Evolutionary conservation across 2,888 invertebrate species (phyloP), one percentile per base, ranked within the genome.

Genomic region (Chloromyia formosa): DNA sequence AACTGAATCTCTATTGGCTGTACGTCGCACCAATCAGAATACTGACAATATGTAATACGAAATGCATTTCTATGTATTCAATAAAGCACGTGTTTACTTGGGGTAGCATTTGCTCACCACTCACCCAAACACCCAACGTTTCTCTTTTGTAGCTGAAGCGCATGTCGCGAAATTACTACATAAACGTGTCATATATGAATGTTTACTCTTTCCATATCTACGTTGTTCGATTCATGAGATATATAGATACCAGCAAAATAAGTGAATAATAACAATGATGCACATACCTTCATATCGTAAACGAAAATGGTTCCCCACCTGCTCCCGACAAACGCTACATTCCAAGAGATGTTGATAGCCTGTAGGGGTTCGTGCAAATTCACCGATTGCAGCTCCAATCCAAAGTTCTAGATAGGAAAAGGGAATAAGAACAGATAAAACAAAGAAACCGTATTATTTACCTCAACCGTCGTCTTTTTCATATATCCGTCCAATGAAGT

Each of bases 281-380:
- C 14, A 80, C 79, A 83, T 83, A 93, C 93, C 88, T 89, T 88
- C 80, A 90, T 88, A 80, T 91, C 89, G 82, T 90, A 92, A 77
- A 90, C 90, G 66, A 90, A 87, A 14, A 94, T 88, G 78, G 90
- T 90, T 18, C 94, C 93, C 78, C 90, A 90, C 78, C 90, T 88
- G 0, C 92, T 91, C 56, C 93, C 93, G 42, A 93, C 88, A 80
- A 90, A 94, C 49, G 93, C 87, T 4, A 88, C 88, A 77, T 89
- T 90, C 93, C 93, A 93, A 0, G 89, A 88, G 35, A 89, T 86
- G 78, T 93, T 93, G 88, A 93, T 91, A 18, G 93, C 92, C 81
- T 93, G 93, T 77, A 93, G 87, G 0, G 92, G 90, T 69, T 85
- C 85, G 77, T 83, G 82, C 0, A 85, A 75, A 76, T 85, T 82